Evolutionary conservation across 2,888 invertebrate genomes (phyloP), one percentile per base, ranked within the genome.

Genomic region (Meganola albula): DNA sequence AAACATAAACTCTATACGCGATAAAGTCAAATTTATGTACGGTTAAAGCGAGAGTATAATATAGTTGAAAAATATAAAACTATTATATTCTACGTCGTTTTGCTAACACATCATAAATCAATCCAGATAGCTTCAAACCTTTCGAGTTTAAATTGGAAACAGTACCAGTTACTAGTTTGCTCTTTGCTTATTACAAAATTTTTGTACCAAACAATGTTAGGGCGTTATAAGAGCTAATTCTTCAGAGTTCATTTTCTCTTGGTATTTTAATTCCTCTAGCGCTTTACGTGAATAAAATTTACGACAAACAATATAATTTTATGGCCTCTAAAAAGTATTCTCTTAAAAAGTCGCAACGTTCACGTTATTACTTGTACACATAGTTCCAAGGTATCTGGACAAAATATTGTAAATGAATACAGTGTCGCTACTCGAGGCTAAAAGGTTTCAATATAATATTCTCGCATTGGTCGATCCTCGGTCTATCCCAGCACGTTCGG

Each of bases 1-100:
- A 63, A 72, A 75, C 76, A 76, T 79, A 79, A 80, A 79, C 70
- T 74, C 71, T 64, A 68, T 65, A 72, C 74, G 70, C 76, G 80
- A 79, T 80, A 78, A 63, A 76, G 68, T 67, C 50, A 60, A 73
- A 77, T 78, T 77, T 77, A 78, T 78, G 71, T 65, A 65, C 62
- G 72, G 65, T 48, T 67, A 64, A 63, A 52, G 40, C 44, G 59
- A 66, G 63, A 63, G 61, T 33, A 32, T 31, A 63, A 46, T 46
- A 52, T 49, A 53, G 40, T 31, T 22, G 35, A 44, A 40, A 37
- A 48, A 43, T 42, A 45, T 44, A 37, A 34, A 58, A 57, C 63
- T 55, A 59, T 61, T 39, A 29, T 30, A 32, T 34, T 31, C 23
- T 4, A n/a, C n/a, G n/a, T n/a, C n/a, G n/a, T n/a, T n/a, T 26